Base-by-base conservation (phyloP, 2,797 vertebrate species). In the Schizopygopsis pylzovi region DNA sequence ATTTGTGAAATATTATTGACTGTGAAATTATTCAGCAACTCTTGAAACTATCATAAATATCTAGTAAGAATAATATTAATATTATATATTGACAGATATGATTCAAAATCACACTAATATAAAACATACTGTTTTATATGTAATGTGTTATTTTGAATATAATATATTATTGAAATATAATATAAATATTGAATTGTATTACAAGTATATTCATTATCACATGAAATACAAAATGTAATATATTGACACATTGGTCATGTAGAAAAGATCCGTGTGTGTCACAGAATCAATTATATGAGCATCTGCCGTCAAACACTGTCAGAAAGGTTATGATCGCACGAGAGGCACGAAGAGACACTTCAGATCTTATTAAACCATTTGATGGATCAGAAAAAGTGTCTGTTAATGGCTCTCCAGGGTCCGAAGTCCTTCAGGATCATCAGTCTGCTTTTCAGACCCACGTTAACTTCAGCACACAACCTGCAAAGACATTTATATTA, bases 251-350 rank as follows among this genome's bases (percentile, higher is more conserved):
- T 16, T 13, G 45, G 12, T 13, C 6, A 18, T 33, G 22, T 43
- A 68, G 37, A 84, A 83, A 77, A 54, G 72, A 86, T 84, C 73
- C 39, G 73, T 68, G 25, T 68, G 45, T 90, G 79, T 80, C 79
- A 83, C 49, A 80, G 76, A 47, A 76, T 85, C 59, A 79, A 76
- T 84, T 84, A 84, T 22, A 47, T 70, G 75, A 56, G 81, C 76
- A 61, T 84, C 82, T 73, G 33, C 63, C 61, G 75, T 87, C 87
- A 87, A 78, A 63, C 61, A 43, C 28, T 43, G 20, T 65, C 81
- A 83, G 54, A 75, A 83, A 61, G n/a, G 52, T 79, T 67, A 33
- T 12, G 76, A 80, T 75, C 81, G 83, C 39, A n/a, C 16, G 12
- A 71, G 56, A 83, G 45, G 61, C 15, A 28, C n/a, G 9, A 22